These are phyloP conservation scores for Neodiprion fabricii DNA, from an alignment of 1,140 invertebrate genomes.

Conservation along the genomic window DNA sequence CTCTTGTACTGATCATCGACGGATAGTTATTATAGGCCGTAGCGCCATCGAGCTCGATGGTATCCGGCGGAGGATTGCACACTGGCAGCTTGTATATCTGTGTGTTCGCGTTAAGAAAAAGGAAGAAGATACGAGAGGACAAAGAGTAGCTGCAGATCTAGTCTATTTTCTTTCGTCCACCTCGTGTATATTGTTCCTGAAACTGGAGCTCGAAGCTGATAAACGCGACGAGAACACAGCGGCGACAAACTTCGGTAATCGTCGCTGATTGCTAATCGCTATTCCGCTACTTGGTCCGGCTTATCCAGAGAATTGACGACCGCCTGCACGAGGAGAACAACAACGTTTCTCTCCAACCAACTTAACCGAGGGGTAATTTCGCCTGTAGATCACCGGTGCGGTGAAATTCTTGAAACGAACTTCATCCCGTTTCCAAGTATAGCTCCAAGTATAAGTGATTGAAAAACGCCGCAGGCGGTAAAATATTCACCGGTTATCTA, in stretches of 20 bases:
- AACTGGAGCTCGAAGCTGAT: neutral
- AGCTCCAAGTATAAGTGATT: too few species aligned
- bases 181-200: neutral
- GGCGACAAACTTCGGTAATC: neutral
- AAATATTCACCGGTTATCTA: too few species aligned
- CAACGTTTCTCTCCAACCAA: too few species aligned
- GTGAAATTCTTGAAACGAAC: too few species aligned
- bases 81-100: too few species aligned
- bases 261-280: neutral
- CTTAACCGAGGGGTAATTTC: too few species aligned
- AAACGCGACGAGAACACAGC: neutral
- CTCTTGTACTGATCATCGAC: neutral
- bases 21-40: neutral
- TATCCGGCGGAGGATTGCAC: neutral
- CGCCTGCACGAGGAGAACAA: too few species aligned
- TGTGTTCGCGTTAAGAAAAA: neutral
- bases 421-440: too few species aligned
- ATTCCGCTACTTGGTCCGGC: neutral
- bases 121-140: neutral
- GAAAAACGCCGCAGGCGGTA: too few species aligned
- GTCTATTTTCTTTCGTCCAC: neutral
- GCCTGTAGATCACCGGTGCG: too few species aligned
- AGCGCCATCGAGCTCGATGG: neutral
- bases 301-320: neutral
- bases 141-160: neutral